Evolutionary conservation across 2,113 vertebrate species (phyloP).

Genomic region (Beaufortia kweichowensis): DNA sequence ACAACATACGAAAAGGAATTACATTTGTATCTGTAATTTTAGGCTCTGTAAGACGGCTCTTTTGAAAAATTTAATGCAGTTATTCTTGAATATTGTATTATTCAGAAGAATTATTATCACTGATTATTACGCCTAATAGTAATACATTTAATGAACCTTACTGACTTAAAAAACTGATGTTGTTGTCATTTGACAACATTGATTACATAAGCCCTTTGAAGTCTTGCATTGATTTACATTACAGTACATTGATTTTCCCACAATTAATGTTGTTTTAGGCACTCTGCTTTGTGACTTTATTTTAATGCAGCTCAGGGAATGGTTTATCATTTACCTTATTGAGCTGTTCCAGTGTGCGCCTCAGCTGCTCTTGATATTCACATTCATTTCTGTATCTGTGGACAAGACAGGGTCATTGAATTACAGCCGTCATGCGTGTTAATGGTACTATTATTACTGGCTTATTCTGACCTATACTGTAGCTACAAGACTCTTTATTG

Average conservation of each 20-base stretch:
- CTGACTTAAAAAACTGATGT: too few relatives aligned
- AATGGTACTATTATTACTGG: background rate
- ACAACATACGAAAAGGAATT: too few relatives aligned
- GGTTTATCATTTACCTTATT: constrained; percentile 81
- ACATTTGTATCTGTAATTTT: too few relatives aligned
- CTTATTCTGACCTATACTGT: background rate
- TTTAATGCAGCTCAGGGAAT: background rate
- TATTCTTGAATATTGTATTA: too few relatives aligned
- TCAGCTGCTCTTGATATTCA: constrained; percentile 85
- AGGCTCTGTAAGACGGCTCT: too few relatives aligned
- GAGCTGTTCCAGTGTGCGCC: constrained; percentile 82
- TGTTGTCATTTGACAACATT: too few relatives aligned
- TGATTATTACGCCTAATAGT: too few relatives aligned
- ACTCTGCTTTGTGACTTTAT: background rate
- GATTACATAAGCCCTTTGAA: too few relatives aligned
- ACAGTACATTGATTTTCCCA: background rate
- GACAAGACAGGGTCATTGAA: constrained; percentile 44
- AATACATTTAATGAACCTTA: too few relatives aligned
- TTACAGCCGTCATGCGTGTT: background rate
- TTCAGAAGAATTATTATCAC: too few relatives aligned
- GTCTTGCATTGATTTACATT: too few relatives aligned
- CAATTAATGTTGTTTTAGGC: background rate
- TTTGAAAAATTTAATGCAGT: too few relatives aligned
- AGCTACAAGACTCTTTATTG: background rate
- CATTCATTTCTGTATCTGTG: constrained; percentile 91